Percentiles rank a stretch among this genome's conserved stretches.
phyloP scores from a whole-genome alignment of 2,888 invertebrate species.

The Mythimna vitellina region DNA sequence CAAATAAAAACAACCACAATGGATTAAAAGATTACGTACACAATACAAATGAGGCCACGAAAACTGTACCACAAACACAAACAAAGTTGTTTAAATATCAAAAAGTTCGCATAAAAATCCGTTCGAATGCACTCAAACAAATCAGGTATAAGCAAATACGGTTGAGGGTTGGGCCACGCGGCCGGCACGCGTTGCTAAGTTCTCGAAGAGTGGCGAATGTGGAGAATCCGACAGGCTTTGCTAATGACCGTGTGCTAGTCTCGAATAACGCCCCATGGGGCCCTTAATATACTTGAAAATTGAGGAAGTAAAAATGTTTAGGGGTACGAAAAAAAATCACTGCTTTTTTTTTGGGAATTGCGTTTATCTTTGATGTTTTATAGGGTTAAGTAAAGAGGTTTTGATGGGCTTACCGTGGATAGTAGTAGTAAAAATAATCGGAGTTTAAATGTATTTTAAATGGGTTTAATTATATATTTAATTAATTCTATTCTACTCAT shows the following conservation, averaged over 20 bases:
- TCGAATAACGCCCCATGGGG: slow-evolving; percentile 57
- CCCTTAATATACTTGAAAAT: slow-evolving; percentile 54
- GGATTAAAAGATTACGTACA: slow-evolving; percentile 46
- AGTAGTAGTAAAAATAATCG: not conserved
- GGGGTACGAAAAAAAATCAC: slow-evolving; percentile 17
- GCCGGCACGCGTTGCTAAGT: slow-evolving; percentile 69
- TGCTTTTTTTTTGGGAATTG: not conserved
- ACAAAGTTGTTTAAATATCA: slow-evolving; percentile 57
- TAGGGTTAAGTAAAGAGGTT: not conserved
- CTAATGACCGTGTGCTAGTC: slow-evolving; percentile 80
- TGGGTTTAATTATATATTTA: not conserved
- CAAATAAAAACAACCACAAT: slow-evolving; percentile 10
- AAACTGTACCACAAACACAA: slow-evolving; percentile 38
- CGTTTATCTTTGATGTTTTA: not conserved
- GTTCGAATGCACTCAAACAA: slow-evolving; percentile 82
- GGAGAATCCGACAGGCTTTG: slow-evolving; percentile 79
- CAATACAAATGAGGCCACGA: slow-evolving; percentile 31
- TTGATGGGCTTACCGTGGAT: not conserved
- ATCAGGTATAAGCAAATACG: slow-evolving; percentile 88
- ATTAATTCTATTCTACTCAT: too few relatives aligned
- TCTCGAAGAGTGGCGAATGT: slow-evolving; percentile 70
- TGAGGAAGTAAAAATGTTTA: slow-evolving; percentile 45
- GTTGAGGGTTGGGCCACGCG: slow-evolving; percentile 72
- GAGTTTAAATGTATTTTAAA: not conserved
- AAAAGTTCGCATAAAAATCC: slow-evolving; percentile 53